phyloP scores from a whole-genome alignment of 2,113 vertebrate species.

The Rana temporaria region DNA sequence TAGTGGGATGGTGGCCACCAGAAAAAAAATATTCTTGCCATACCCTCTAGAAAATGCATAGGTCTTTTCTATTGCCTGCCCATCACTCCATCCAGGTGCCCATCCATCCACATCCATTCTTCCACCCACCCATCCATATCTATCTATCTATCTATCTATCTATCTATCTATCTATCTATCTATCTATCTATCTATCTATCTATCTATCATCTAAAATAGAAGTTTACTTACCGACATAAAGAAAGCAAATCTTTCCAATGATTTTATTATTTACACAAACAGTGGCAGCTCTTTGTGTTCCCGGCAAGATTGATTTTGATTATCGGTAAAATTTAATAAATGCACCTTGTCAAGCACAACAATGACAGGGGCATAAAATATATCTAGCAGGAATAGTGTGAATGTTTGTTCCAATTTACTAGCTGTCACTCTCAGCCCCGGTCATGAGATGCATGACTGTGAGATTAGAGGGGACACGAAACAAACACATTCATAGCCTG shows the following conservation, averaged over 20 bases:
- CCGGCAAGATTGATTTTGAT: slow-evolving; percentile 29
- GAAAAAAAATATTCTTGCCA: too few relatives aligned
- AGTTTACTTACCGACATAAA: too few relatives aligned
- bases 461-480: slow-evolving; percentile 35
- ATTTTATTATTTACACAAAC: neutral
- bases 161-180: neutral
- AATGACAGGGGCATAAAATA: slow-evolving; percentile 64
- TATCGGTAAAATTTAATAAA: slow-evolving; percentile 47
- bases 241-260: too few relatives aligned
- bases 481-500: slow-evolving; percentile 12
- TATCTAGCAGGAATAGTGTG: slow-evolving; percentile 64
- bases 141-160: neutral
- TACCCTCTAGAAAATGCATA: too few relatives aligned
- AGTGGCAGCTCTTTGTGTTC: neutral
- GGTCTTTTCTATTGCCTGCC: too few relatives aligned
- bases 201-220: too few relatives aligned
- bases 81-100: too few relatives aligned
- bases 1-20: too few relatives aligned
- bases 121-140: too few relatives aligned
- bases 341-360: slow-evolving; percentile 33
- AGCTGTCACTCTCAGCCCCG: slow-evolving; percentile 67
- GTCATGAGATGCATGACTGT: slow-evolving; percentile 52
- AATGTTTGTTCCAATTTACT: slow-evolving; percentile 74
- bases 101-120: too few relatives aligned
- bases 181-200: neutral